Conservation (phyloP, 2,888 invertebrate species). For the Tenthredo amoena region DNA sequence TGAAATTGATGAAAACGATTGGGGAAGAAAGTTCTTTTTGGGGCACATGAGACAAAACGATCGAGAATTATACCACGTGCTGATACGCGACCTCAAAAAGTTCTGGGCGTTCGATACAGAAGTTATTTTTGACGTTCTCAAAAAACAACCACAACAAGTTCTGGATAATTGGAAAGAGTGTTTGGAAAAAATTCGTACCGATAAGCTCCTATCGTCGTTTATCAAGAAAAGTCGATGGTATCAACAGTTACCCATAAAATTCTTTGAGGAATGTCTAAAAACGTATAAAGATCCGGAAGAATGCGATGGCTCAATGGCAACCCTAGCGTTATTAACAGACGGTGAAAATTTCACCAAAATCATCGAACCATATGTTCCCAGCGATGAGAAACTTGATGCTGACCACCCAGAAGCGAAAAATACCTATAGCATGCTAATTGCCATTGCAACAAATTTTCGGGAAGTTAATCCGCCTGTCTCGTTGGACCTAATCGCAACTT, state of each 20-base stretch:
- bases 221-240: constrained; percentile 29
- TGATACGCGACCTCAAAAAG: background rate
- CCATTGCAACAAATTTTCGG: constrained; percentile 59
- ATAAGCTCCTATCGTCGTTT: background rate
- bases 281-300: constrained; percentile 46
- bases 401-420: constrained; percentile 54
- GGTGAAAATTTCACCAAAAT: constrained; percentile 61
- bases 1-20: background rate
- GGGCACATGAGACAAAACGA: constrained; percentile 54
- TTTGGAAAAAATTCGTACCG: background rate
- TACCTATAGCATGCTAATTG: background rate
- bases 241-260: background rate
- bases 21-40: background rate
- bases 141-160: constrained; percentile 53
- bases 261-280: background rate
- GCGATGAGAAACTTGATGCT: constrained; percentile 58
- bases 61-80: constrained; percentile 55
- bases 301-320: background rate
- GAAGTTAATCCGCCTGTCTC: constrained; percentile 69
- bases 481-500: constrained; percentile 58
- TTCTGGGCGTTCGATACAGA: background rate
- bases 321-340: constrained; percentile 64
- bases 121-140: constrained; percentile 54
- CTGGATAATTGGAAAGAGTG: constrained; percentile 60
- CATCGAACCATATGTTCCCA: constrained; percentile 64